phyloP scores from a whole-genome alignment of 2,797 vertebrate species.

The Cuniculus paca region DNA sequence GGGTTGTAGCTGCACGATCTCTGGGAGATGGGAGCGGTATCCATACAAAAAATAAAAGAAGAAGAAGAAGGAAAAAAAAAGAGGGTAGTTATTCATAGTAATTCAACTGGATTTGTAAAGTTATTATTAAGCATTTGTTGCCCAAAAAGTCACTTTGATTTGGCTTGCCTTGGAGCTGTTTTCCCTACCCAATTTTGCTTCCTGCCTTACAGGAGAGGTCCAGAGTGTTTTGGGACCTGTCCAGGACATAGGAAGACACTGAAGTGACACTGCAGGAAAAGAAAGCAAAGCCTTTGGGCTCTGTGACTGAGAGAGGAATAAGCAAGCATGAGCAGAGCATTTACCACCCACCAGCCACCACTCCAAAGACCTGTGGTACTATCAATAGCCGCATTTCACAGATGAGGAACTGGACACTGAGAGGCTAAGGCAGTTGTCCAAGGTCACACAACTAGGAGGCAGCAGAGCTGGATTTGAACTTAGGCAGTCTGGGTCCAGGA shows the following conservation, averaged over 20 bases:
- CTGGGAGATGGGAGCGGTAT: conserved; percentile 66
- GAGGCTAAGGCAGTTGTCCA: neutral
- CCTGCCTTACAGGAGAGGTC: conserved; percentile 16
- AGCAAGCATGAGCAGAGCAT: neutral
- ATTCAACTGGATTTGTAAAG: conserved; percentile 82
- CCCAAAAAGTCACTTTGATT: conserved; percentile 79
- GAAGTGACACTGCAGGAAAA: neutral
- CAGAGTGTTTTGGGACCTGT: neutral
- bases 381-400: neutral
- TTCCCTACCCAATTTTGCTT: conserved; percentile 61
- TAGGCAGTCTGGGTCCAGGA: neutral
- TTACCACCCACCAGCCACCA: neutral
- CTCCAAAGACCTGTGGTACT: neutral
- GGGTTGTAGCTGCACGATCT: conserved; percentile 80
- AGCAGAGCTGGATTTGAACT: neutral
- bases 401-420: neutral
- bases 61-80: neutral
- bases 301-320: neutral
- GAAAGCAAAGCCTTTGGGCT: neutral
- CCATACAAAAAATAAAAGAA: conserved; percentile 55
- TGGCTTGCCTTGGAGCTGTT: conserved; percentile 66
- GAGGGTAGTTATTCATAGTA: conserved; percentile 79
- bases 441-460: neutral
- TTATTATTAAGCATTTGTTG: conserved; percentile 84
- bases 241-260: neutral